phyloP scores from a whole-genome alignment of 2,797 vertebrate species.

The Coilia nasus region DNA sequence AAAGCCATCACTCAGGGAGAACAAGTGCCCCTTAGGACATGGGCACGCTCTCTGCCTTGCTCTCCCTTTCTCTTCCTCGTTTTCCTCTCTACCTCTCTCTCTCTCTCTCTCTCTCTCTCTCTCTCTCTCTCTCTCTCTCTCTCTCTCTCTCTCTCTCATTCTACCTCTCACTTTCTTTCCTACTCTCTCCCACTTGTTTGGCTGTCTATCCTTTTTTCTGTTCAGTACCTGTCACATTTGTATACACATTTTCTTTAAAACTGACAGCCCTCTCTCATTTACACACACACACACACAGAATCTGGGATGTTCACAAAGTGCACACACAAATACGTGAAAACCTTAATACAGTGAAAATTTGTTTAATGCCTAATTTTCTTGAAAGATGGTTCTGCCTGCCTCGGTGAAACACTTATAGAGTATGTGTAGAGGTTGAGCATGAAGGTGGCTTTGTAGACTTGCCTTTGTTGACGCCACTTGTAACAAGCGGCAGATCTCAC shows the following conservation, averaged over 20 bases:
- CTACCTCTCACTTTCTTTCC: too few species aligned
- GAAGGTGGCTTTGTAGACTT: background rate
- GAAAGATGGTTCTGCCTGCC: background rate
- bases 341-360: background rate
- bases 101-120: background rate
- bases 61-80: background rate
- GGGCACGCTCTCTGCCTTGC: background rate
- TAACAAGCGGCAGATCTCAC: background rate
- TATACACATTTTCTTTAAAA: background rate
- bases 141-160: background rate
- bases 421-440: background rate
- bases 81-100: background rate
- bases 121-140: background rate
- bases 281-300: constrained; percentile 4
- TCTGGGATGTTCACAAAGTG: too few species aligned
- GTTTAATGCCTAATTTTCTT: background rate
- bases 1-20: constrained; percentile 27
- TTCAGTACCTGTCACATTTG: background rate
- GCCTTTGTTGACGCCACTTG: background rate
- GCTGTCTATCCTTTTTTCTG: background rate
- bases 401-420: background rate
- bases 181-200: background rate
- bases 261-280: background rate
- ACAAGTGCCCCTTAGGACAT: background rate
- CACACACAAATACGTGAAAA: background rate